Percentiles rank a stretch among this genome's conserved stretches.
phyloP scores from a whole-genome alignment of 1,140 invertebrate species.

The Gonatopus flavifemur region DNA sequence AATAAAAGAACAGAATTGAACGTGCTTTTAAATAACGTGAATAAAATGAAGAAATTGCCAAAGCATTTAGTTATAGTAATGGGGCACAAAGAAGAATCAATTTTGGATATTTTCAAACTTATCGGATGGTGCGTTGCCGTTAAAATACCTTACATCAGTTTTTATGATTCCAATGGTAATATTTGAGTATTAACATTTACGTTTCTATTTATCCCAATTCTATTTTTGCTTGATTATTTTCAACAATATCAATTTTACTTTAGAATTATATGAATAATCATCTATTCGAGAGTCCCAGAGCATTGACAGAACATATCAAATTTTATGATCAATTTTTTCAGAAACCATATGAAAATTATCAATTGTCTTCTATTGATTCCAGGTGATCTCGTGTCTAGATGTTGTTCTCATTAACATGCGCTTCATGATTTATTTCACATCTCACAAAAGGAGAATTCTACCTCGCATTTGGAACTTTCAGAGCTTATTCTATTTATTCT shows the following conservation, averaged over 20 bases:
- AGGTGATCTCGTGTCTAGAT: too few species aligned
- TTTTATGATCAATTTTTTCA: too few species aligned
- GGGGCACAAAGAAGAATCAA: slow-evolving; percentile 54
- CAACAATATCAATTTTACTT: slow-evolving; percentile 10
- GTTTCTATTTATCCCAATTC: slow-evolving; percentile 12
- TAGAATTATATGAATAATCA: too few species aligned
- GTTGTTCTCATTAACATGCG: too few species aligned
- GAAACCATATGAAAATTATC: too few species aligned
- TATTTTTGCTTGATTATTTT: slow-evolving; percentile 5
- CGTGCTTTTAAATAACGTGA: slow-evolving; percentile 1
- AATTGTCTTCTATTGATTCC: too few species aligned
- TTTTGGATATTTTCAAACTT: slow-evolving; percentile 61
- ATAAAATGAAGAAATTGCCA: slow-evolving; percentile 43
- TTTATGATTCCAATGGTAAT: slow-evolving; percentile 71
- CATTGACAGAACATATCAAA: too few species aligned
- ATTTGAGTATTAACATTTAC: slow-evolving; percentile 24
- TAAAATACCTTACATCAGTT: slow-evolving; percentile 68
- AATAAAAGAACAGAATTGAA: slow-evolving; percentile 13
- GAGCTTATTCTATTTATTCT: too few species aligned
- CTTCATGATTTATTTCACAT: too few species aligned
- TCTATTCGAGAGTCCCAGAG: too few species aligned
- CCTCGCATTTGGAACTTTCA: too few species aligned
- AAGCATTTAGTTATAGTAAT: slow-evolving; percentile 60
- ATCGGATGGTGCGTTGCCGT: slow-evolving; percentile 67
- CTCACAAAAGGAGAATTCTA: too few species aligned